phyloP scores from a whole-genome alignment of 2,888 invertebrate genomes.

The Allacma fusca region DNA sequence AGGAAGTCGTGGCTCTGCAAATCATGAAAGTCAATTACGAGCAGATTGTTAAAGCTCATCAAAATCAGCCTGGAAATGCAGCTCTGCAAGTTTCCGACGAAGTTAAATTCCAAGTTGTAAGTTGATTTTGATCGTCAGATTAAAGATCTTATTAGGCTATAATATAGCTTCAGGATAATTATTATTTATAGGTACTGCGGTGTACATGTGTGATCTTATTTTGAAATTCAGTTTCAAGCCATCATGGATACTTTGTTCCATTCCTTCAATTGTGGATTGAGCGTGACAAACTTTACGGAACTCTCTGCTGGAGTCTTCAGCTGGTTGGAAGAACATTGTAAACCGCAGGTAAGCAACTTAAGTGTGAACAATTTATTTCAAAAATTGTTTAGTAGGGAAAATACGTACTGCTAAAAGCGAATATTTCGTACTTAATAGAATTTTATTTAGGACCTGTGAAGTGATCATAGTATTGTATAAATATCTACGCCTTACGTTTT shows the following conservation, averaged over 20 bases:
- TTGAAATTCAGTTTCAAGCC: constrained; percentile 78
- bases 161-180: too few species aligned
- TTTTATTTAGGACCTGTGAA: too few species aligned
- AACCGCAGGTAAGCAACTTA: constrained; percentile 76
- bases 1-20: constrained; percentile 90
- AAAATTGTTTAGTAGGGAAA: too few species aligned
- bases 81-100: constrained; percentile 92
- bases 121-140: too few species aligned
- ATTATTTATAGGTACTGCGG: too few species aligned
- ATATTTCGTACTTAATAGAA: too few species aligned
- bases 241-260: constrained; percentile 93
- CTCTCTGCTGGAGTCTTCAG: constrained; percentile 93
- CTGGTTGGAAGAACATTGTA: constrained; percentile 97
- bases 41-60: constrained; percentile 94
- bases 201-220: too few species aligned
- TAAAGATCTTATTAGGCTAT: too few species aligned
- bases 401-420: too few species aligned
- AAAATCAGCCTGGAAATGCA: constrained; percentile 86
- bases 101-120: constrained; percentile 94
- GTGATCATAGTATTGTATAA: too few species aligned
- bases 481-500: too few species aligned
- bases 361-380: too few species aligned
- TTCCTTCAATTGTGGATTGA: constrained; percentile 83
- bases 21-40: constrained; percentile 96
- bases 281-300: constrained; percentile 90